Evolutionary conservation across 2,113 vertebrate species (phyloP).

Genomic region (Oceanites oceanicus): DNA sequence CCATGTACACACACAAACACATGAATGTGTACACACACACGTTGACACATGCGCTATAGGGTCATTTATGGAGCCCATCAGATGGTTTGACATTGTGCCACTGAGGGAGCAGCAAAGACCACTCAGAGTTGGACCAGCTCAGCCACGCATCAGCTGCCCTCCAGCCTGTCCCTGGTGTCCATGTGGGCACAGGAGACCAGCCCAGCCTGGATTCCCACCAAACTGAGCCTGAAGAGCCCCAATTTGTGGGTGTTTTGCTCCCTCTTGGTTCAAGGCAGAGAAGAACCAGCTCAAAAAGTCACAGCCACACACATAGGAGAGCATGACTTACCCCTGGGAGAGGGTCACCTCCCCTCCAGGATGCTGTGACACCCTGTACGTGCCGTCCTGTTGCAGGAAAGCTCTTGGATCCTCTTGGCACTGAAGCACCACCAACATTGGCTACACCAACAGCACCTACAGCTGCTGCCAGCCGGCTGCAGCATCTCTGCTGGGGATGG

Average conservation of each 20-base stretch:
- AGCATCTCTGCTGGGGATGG: neutral
- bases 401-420: neutral
- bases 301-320: rapidly evolving
- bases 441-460: neutral
- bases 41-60: rapidly evolving
- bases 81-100: neutral
- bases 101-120: neutral
- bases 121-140: neutral
- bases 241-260: neutral
- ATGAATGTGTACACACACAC: rapidly evolving
- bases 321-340: neutral
- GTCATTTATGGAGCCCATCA: neutral
- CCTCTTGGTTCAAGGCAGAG: neutral
- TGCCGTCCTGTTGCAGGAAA: neutral
- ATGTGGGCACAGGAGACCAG: neutral
- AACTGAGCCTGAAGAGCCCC: neutral
- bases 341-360: neutral
- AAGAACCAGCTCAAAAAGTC: neutral
- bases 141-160: neutral
- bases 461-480: rapidly evolving
- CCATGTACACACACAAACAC: neutral
- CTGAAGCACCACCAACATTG: neutral
- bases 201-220: neutral
- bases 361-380: rapidly evolving
- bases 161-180: neutral